Evolutionary conservation across 2,113 vertebrate genomes (phyloP), one percentile per base, ranked within the genome.

Genomic region (Nerophis ophidion): DNA sequence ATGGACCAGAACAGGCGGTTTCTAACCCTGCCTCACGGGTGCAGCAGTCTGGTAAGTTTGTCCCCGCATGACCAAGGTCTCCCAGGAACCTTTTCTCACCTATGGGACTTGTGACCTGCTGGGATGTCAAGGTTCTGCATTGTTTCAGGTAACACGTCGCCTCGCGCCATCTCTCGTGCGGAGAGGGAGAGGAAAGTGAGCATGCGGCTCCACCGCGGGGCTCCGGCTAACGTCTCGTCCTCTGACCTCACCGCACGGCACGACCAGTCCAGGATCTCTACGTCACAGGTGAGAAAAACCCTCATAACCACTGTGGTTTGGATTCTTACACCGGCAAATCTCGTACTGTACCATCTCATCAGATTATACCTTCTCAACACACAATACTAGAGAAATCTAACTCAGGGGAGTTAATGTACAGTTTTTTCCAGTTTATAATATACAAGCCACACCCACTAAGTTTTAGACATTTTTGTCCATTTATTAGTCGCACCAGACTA

Each of bases 141-240:
- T 0, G n/a, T 67, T 71, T 68, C 46, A 98, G 96, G 94, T 70
- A 98, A 95, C 86, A 95, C 95, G 0, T 98, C 96, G 59, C 95
- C 96, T 63, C 92, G 96, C 79, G 94, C 93, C n/a, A 94, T 96
- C 83, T 96, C 96, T 36, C 93, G 96, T 78, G 93, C 94, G 49
- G 96, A 98, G 90, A 89, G 96, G 71, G 96, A 98, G 86, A 91
- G 96, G 85, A 97, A 97, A 80, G 96, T 98, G 81, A 97, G 96
- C 90, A 94, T 98, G 95, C 89, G 95, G 70, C 93, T 98, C 74
- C 96, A 98, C 88, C 87, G 95, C 46, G 96, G 94, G 1, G 94
- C 94, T 7, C 95, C 95, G 1, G 95, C 95, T 88, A 98, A 98
- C 0, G 92, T 95, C 61, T 96, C 96, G 0, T 97, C 95, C 36